A percentile compares a stretch with the other conserved stretches of the same genome.
Evolutionary conservation across 2,888 invertebrate species (phyloP).

Genomic region (Ochropleura leucogaster): DNA sequence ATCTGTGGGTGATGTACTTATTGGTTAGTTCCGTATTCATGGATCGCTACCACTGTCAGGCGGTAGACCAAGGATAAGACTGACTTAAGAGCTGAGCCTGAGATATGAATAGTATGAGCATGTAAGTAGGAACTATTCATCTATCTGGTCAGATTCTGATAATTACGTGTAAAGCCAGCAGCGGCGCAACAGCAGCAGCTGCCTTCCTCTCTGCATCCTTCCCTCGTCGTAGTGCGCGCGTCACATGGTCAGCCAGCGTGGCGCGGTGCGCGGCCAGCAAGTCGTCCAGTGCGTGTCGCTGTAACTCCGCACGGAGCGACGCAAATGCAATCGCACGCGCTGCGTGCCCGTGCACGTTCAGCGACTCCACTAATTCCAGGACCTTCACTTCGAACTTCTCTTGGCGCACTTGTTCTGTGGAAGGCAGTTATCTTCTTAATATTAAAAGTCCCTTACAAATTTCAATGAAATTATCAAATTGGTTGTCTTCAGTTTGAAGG

Average conservation of each 20-base stretch:
- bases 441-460: too few species aligned
- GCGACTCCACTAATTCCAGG: conserved; percentile 95
- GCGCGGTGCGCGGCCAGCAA: conserved; percentile 92
- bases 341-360: conserved; percentile 96
- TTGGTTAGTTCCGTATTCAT: background rate
- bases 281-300: conserved; percentile 94
- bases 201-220: conserved; percentile 95
- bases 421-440: background rate
- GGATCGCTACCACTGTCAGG: background rate
- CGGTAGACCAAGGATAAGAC: background rate
- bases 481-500: too few species aligned
- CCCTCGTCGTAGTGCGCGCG: conserved; percentile 94
- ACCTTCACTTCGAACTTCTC: conserved; percentile 96
- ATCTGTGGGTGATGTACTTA: conserved; percentile 71
- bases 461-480: too few species aligned
- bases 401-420: conserved; percentile 88
- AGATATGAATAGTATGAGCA: too few species aligned
- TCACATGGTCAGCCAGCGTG: conserved; percentile 29
- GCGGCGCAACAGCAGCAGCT: conserved; percentile 95
- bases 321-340: conserved; percentile 94
- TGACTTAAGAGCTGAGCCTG: too few species aligned
- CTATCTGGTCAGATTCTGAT: too few species aligned
- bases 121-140: too few species aligned
- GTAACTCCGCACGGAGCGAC: conserved; percentile 93
- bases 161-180: conserved; percentile 95